A percentile compares a stretch with the other conserved stretches of the same genome.
Evolutionary conservation across 2,888 invertebrate genomes (phyloP).

Genomic region (Pseudococcus jackbeardsleyi): DNA sequence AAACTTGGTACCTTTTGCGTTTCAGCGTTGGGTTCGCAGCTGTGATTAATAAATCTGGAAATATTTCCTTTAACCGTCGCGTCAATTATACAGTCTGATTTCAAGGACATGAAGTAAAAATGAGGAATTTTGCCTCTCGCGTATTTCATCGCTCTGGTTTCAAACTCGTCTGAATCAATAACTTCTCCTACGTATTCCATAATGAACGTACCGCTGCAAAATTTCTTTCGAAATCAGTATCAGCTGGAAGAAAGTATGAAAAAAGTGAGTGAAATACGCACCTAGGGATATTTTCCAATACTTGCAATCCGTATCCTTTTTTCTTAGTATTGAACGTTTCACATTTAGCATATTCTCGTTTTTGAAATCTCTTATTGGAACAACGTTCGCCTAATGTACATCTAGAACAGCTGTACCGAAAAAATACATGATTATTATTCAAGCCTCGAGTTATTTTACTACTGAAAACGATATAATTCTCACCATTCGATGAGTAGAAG

Average conservation of each 20-base stretch:
- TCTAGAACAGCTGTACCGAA: conserved; percentile 80
- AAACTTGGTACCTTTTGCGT: conserved; percentile 83
- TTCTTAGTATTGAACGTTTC: conserved; percentile 92
- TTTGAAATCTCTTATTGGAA: conserved; percentile 95
- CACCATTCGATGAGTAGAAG: conserved; percentile 99
- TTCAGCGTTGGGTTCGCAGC: conserved; percentile 98
- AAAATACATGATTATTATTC: not conserved
- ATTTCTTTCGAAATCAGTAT: not conserved
- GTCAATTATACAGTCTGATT: conserved; percentile 94
- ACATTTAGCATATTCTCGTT: conserved; percentile 84
- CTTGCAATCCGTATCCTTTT: conserved; percentile 96
- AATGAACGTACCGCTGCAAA: conserved; percentile 88
- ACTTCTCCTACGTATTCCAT: conserved; percentile 99
- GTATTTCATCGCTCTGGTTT: conserved; percentile 88
- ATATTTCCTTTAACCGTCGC: conserved; percentile 96
- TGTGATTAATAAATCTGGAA: conserved; percentile 98
- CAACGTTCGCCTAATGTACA: conserved; percentile 92
- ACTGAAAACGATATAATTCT: conserved; percentile 67
- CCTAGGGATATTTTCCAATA: conserved; percentile 80
- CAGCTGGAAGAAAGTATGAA: not conserved
- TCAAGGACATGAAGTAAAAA: conserved; percentile 97
- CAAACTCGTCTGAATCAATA: conserved; percentile 89
- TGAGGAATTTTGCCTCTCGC: conserved; percentile 91
- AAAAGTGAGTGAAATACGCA: conserved; percentile 71
- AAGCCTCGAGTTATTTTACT: too few species aligned